A percentile compares a stretch with the other conserved stretches of the same genome.
Evolutionary conservation across 2,888 invertebrate species (phyloP).

Genomic region (Acanthacorydalis orientalis): DNA sequence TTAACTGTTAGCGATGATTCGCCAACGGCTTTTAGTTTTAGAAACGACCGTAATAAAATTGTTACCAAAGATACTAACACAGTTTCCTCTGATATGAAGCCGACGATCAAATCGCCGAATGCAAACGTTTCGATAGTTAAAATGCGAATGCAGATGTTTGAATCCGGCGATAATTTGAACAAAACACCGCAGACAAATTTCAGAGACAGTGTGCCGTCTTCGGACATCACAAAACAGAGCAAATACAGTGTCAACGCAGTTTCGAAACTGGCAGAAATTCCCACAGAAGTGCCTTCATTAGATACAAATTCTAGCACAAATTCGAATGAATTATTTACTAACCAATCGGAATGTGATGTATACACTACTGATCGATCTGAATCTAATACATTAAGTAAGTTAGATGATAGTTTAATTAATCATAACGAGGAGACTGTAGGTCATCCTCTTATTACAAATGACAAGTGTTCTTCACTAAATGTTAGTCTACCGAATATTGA

Average conservation of each 20-base stretch:
- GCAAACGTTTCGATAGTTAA: conserved; percentile 21
- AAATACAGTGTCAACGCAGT: background rate
- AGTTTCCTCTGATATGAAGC: conserved; percentile 11
- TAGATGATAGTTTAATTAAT: conserved; percentile 1
- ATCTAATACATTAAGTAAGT: background rate
- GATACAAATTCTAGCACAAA: background rate
- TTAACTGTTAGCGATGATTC: conserved; percentile 14
- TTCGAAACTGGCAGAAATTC: background rate
- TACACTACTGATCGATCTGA: too few species aligned
- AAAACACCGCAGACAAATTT: too few species aligned
- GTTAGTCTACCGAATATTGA: conserved; percentile 8
- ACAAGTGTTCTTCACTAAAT: background rate
- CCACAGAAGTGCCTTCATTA: background rate
- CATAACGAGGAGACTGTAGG: background rate
- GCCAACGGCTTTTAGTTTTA: conserved; percentile 10
- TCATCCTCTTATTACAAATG: background rate
- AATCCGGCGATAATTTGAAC: conserved; percentile 12
- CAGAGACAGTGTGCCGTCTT: too few species aligned
- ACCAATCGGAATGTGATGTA: background rate
- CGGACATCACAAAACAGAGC: too few species aligned
- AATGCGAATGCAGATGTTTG: conserved; percentile 25
- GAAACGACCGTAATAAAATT: conserved; percentile 15
- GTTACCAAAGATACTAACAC: conserved; percentile 25
- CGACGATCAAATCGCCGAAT: conserved; percentile 3
- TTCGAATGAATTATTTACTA: background rate